Evolutionary conservation across 2,113 vertebrate species (phyloP).

Genomic region (Aptenodytes forsteri): DNA sequence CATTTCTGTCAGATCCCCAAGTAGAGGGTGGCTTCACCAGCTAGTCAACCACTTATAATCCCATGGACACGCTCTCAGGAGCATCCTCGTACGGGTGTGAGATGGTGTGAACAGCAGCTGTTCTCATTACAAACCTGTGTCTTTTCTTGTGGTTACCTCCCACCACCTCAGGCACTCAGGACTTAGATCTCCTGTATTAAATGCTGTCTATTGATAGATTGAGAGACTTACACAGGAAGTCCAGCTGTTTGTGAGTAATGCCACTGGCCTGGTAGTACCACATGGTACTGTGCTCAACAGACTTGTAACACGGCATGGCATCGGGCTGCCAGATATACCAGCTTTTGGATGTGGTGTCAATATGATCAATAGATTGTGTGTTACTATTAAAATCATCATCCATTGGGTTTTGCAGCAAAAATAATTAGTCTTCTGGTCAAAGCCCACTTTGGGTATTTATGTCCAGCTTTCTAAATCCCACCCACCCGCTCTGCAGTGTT

Average conservation of each 20-base stretch:
- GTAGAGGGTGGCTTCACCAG: background rate
- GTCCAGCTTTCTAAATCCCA: background rate
- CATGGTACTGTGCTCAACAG: background rate
- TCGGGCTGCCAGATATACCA: background rate
- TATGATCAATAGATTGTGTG: background rate
- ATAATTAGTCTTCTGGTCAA: background rate
- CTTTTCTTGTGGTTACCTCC: background rate
- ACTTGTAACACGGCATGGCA: background rate
- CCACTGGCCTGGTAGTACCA: background rate
- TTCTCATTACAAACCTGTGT: background rate
- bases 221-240: background rate
- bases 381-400: background rate
- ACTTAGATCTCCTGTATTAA: background rate
- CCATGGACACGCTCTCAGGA: background rate
- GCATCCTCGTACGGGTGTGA: background rate
- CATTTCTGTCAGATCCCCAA: background rate
- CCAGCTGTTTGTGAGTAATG: background rate
- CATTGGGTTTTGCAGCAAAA: background rate
- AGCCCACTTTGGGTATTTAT: background rate
- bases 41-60: background rate
- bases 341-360: background rate
- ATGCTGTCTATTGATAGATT: background rate
- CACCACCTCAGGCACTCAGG: background rate
- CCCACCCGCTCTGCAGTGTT: background rate
- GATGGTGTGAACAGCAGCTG: background rate